Base-by-base conservation (phyloP, 2,888 invertebrate species). In the Molorchus minor region DNA sequence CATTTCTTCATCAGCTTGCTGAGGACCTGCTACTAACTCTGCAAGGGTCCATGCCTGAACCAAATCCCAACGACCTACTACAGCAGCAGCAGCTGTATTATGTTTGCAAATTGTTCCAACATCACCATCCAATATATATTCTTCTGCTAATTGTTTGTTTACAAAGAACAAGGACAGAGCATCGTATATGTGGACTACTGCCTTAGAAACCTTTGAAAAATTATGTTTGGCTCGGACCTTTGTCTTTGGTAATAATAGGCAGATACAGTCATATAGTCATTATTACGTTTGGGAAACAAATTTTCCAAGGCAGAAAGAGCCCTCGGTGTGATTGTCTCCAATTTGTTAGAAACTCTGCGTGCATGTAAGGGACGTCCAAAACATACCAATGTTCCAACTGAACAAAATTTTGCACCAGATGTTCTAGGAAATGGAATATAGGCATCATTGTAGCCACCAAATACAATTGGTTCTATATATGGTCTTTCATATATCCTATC, bases 391-490 rank as follows among this genome's bases (percentile, higher is more conserved):
- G 88, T 86, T 72, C 93, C 93, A 16, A 92, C 91, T 19, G 92
- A 91, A 80, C 93, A 94, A 84, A 97, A 98, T 72, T 92, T 90
- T 0, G 95, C 96, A 0, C 96, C 96, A 7, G 94, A 95, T 0
- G 96, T 97, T 52, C 94, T 85, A 0, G 97, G 97, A 80, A 96
- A 98, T 0, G 97, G 97, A 68, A 98, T 92, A 76, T 92, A 93
- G 4, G 92, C 88, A 74, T 93, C 93, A 61, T 83, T 83, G 62
- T 79, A 82, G 30, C 81, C 79, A n/a, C 80, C 79, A 60, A 81
- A 80, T 3, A 79, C 70, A 57, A 66, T 53, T 16, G 72, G 67
- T 56, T 75, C 71, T 4, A 68, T 61, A 60, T 71, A 74, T 3
- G 69, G 69, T 35, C 70, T 55, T 19, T 72, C 72, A 45, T 70